phyloP scores from a whole-genome alignment of 2,888 invertebrate genomes.

The Troilus luridus region DNA sequence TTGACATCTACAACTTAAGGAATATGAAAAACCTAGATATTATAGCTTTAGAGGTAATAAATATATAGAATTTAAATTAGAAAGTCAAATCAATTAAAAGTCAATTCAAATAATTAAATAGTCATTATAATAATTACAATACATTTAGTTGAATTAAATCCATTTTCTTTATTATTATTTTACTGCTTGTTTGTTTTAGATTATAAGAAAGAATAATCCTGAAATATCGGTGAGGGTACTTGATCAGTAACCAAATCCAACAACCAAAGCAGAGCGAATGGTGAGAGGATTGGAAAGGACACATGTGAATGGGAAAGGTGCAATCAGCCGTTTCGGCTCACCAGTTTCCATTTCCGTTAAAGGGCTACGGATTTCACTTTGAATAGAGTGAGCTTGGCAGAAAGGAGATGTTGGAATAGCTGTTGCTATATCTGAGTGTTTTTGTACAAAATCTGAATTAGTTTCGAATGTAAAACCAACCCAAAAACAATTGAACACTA shows the following conservation, averaged over 20 bases:
- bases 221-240: background rate
- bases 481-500: background rate
- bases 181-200: too few species aligned
- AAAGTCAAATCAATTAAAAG: too few species aligned
- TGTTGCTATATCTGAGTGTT: background rate
- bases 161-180: too few species aligned
- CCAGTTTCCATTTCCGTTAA: background rate
- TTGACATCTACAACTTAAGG: too few species aligned
- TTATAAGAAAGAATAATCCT: background rate
- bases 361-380: background rate
- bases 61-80: too few species aligned
- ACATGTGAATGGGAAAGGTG: conserved; percentile 11
- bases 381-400: background rate
- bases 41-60: too few species aligned
- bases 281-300: background rate
- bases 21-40: too few species aligned
- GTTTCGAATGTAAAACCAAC: background rate
- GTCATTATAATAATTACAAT: too few species aligned
- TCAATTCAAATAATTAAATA: too few species aligned
- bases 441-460: too few species aligned
- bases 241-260: background rate
- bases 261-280: background rate
- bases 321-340: background rate
- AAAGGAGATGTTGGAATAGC: background rate
- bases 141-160: too few species aligned